Base-by-base conservation (phyloP, 2,113 vertebrate species). In the Rhabdomys dilectus region DNA sequence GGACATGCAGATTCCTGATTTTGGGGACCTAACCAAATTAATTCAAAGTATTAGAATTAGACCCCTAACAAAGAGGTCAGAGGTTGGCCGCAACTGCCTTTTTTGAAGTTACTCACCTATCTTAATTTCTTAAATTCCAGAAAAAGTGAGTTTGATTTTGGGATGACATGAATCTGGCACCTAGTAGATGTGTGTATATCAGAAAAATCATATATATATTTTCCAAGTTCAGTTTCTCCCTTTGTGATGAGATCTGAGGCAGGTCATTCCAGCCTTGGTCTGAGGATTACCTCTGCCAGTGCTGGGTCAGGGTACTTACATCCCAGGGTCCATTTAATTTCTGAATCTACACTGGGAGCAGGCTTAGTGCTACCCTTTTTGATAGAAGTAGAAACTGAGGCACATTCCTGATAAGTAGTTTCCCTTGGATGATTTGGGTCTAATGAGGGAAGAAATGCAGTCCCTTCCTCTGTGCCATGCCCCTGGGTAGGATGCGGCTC, bases 241-340 rank as follows among this genome's bases (percentile, higher is more conserved):
- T 64, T 39, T 24, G 72, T 58, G 48, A 12, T 21, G 24, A 89
- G 36, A 8, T 2, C 66, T 80, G 36, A 0, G 7, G 42, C 60
- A 9, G 17, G 1, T 7, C 5, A 1, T 31, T 62, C 45, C 8
- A 0, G 0, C 29, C 76, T 34, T 11, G 36, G 21, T 53, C 62
- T 16, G 60, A 77, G 42, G 66, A 48, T 24, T 10, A 29, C 42
- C 34, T 11, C 12, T 62, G 15, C 39, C n/a, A 26, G 34, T 48
- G 12, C 26, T 10, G 21, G 64, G 66, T 24, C 9, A 5, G 72
- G 29, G 29, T 29, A 39, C 60, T 77, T 45, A 8, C 0, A 22
- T 21, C 26, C 34, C 21, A 24, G 21, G 42, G 62, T 22, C 42
- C 29, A 22, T 51, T 48, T 48, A 60, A 39, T 16, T 34, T 56